phyloP scores from a whole-genome alignment of 2,797 vertebrate species.

The Diplodus sargus region DNA sequence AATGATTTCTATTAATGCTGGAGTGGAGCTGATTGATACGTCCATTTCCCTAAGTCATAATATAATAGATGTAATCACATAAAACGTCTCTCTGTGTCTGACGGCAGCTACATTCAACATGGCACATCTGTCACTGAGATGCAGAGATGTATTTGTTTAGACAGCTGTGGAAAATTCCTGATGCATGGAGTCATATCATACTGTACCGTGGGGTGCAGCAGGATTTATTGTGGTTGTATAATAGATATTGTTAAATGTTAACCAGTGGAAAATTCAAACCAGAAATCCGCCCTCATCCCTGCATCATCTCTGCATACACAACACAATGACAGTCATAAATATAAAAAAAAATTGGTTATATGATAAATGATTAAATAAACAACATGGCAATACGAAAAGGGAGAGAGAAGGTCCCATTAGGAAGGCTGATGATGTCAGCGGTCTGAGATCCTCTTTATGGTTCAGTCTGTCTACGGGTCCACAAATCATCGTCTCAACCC shows the following conservation, averaged over 20 bases:
- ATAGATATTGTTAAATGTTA: conserved; percentile 2
- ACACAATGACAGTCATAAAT: background rate
- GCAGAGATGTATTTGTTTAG: background rate
- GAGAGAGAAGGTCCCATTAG: background rate
- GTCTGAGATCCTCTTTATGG: conserved; percentile 44
- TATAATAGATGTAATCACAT: conserved; percentile 9
- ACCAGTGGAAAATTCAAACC: background rate
- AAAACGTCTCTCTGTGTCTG: conserved; percentile 9
- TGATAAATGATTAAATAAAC: conserved; percentile 36
- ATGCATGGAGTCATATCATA: conserved; percentile 27
- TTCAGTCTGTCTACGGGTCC: conserved; percentile 33
- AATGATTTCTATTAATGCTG: background rate
- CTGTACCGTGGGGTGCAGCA: conserved; percentile 17
- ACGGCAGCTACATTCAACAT: conserved; percentile 17
- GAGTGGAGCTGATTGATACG: background rate
- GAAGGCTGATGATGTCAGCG: conserved; percentile 38
- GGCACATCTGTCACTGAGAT: conserved; percentile 27
- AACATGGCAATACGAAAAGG: conserved; percentile 16
- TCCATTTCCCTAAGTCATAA: background rate
- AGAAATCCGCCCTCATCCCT: background rate
- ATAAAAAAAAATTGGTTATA: conserved; percentile 2
- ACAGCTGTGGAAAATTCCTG: conserved; percentile 38
- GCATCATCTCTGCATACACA: conserved; percentile 12
- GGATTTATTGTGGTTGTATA: conserved; percentile 12
- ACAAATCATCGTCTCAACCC: conserved; percentile 65